These are phyloP conservation scores for Papilio demoleus DNA, from an alignment of 2,888 invertebrate species.

Conservation along the genomic window DNA sequence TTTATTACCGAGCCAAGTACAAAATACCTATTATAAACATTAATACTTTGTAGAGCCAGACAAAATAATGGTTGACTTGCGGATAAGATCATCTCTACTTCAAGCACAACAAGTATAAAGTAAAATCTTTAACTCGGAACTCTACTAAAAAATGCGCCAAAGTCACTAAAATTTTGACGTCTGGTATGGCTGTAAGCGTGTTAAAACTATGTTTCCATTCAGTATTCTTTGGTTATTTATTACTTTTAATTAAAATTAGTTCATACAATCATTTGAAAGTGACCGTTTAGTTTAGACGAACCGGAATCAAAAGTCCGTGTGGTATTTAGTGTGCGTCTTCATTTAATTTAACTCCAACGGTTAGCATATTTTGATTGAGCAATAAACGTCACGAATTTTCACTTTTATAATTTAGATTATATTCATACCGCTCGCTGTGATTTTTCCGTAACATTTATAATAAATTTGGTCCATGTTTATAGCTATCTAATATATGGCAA, in stretches of 20 bases:
- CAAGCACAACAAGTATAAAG: too few relatives aligned
- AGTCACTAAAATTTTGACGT: too few relatives aligned
- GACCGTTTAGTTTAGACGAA: conserved; percentile 29
- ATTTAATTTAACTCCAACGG: conserved; percentile 28
- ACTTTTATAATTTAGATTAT: conserved; percentile 35
- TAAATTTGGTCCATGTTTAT: conserved; percentile 12
- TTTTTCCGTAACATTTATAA: conserved; percentile 8
- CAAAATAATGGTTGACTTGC: too few relatives aligned
- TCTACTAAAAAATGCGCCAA: too few relatives aligned
- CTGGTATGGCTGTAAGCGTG: too few relatives aligned
- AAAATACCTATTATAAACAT: not conserved
- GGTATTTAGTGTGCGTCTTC: conserved; percentile 22
- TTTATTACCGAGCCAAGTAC: not conserved
- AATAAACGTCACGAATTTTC: conserved; percentile 39
- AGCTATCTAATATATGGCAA: not conserved
- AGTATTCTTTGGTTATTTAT: too few relatives aligned
- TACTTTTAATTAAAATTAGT: not conserved
- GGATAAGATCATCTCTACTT: too few relatives aligned
- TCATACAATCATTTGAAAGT: conserved; percentile 25
- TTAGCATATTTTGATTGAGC: conserved; percentile 35
- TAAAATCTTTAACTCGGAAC: too few relatives aligned
- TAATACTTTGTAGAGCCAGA: too few relatives aligned
- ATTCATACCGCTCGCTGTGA: not conserved
- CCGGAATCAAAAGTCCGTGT: conserved; percentile 32
- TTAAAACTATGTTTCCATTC: too few relatives aligned